Conservation (phyloP, 2,113 vertebrate species). For the Pangasianodon gigas region DNA sequence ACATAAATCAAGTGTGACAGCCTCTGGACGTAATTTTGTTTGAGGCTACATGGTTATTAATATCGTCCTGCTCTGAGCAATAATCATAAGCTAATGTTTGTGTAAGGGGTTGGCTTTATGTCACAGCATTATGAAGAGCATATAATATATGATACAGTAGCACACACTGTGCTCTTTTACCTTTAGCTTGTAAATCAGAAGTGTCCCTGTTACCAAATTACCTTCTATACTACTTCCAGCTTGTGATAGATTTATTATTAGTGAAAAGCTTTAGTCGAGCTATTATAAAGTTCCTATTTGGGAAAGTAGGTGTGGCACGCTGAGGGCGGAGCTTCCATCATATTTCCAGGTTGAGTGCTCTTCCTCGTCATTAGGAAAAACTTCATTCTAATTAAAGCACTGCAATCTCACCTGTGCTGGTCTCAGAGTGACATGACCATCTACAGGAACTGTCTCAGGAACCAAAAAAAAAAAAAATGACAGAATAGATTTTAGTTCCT, state of each 20-base stretch:
- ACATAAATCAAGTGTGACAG: too few species aligned
- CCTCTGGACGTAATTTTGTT: too few species aligned
- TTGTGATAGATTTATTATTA: not conserved
- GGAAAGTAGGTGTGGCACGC: not conserved
- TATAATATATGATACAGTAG: not conserved
- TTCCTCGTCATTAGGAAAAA: not conserved
- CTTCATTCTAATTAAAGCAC: not conserved
- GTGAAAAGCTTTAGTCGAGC: not conserved
- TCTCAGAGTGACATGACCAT: not conserved
- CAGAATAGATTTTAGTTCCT: not conserved
- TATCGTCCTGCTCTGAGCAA: not conserved
- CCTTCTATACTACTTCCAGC: not conserved
- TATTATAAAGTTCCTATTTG: not conserved
- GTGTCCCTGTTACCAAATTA: not conserved
- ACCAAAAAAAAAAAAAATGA: not conserved
- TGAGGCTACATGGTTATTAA: too few species aligned
- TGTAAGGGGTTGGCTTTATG: not conserved
- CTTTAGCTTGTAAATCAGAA: not conserved
- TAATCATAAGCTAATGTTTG: conserved; percentile 1
- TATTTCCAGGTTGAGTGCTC: not conserved
- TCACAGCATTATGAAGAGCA: not conserved
- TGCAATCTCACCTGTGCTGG: not conserved
- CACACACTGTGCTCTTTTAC: not conserved
- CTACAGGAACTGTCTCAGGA: not conserved
- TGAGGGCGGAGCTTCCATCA: not conserved